Evolutionary conservation across 2,113 vertebrate genomes (phyloP).

Genomic region (Podiceps cristatus): DNA sequence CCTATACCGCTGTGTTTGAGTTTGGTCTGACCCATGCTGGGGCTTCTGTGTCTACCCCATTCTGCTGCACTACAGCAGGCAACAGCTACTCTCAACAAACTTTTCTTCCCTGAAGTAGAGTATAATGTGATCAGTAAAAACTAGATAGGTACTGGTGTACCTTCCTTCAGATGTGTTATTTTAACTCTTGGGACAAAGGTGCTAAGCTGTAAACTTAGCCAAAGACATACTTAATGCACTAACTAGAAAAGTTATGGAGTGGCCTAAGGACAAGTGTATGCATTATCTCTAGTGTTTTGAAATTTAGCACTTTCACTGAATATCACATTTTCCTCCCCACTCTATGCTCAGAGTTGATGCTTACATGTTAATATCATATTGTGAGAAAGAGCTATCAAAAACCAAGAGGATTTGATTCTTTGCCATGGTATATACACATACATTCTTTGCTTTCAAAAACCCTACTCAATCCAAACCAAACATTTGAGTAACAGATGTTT

Average conservation of each 20-base stretch:
- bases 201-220: background rate
- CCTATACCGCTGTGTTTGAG: background rate
- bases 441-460: background rate
- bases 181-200: background rate
- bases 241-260: background rate
- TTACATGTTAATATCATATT: background rate
- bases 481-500: conserved; percentile 6
- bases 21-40: background rate
- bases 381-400: background rate
- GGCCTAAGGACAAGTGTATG: background rate
- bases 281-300: background rate
- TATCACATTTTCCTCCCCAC: background rate
- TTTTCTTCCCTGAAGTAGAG: background rate
- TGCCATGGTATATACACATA: background rate
- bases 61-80: background rate
- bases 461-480: background rate
- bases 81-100: background rate
- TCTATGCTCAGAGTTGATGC: background rate
- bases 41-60: background rate
- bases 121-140: background rate
- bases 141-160: background rate
- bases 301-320: background rate
- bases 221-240: background rate
- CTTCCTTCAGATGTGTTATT: background rate
- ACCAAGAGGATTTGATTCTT: background rate